Conservation (phyloP, 2,113 vertebrate species). For the Coregonus clupeaformis region DNA sequence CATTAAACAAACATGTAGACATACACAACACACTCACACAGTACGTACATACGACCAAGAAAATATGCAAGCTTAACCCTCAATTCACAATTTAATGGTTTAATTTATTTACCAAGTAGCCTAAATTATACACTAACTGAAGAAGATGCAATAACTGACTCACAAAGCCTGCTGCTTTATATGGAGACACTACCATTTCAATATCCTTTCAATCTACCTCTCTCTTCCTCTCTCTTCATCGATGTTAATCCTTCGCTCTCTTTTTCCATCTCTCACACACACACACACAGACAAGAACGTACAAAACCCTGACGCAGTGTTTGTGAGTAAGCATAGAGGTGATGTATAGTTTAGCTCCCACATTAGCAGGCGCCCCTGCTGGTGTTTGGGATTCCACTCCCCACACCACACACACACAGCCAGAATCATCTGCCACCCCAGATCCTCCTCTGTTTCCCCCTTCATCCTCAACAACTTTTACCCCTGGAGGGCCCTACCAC, state of each 20-base stretch:
- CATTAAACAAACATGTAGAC: slow-evolving; percentile 18
- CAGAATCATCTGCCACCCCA: no score
- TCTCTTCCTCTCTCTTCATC: no score
- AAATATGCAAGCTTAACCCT: no score
- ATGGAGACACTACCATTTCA: no score
- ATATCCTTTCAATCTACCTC: no score
- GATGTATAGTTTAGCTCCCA: slow-evolving; percentile 7
- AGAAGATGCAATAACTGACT: slow-evolving; percentile 26
- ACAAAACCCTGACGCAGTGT: background rate
- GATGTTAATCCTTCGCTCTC: no score
- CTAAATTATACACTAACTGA: no score
- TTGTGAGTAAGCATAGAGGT: background rate
- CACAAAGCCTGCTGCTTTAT: slow-evolving; percentile 14
- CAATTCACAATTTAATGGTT: no score
- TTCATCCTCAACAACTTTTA: no score
- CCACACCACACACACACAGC: no score
- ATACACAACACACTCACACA: slow-evolving; percentile 46
- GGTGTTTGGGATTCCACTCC: slow-evolving; percentile 59
- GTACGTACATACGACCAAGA: slow-evolving; percentile 6
- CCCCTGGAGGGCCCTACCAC: background rate
- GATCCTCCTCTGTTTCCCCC: no score
- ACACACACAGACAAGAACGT: slow-evolving; percentile 21
- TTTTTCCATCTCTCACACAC: background rate
- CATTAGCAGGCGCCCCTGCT: slow-evolving; percentile 33
- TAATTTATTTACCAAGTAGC: no score